Evolutionary conservation across 2,797 vertebrate genomes (phyloP).

Genomic region (Triplophysa bombifrons): DNA sequence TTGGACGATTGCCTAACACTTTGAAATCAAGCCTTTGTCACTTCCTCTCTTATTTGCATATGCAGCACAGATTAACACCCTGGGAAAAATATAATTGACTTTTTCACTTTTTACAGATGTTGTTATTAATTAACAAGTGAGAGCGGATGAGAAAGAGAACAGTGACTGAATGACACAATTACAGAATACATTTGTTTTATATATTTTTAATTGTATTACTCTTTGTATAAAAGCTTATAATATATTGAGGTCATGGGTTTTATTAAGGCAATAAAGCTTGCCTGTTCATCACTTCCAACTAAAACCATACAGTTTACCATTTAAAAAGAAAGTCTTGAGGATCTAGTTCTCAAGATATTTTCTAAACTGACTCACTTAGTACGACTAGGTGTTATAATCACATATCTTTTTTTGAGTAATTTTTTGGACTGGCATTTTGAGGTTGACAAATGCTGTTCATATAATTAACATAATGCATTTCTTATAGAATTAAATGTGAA

Average conservation of each 20-base stretch:
- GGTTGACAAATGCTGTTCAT: no score
- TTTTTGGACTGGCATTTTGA: no score
- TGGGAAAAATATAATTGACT: conserved; percentile 17
- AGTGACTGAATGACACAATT: conserved; percentile 9
- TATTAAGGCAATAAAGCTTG: not conserved
- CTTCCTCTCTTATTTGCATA: not conserved
- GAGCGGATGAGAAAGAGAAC: not conserved
- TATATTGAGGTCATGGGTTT: not conserved
- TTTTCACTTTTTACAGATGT: conserved; percentile 20
- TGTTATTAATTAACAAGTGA: conserved; percentile 33
- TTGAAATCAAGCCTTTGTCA: conserved; percentile 9
- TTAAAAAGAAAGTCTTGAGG: not conserved
- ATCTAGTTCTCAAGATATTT: no score
- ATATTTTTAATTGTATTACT: not conserved
- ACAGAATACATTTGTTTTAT: not conserved
- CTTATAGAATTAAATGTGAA: no score
- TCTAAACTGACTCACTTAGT: no score
- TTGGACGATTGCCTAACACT: conserved; percentile 24
- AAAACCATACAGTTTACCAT: not conserved
- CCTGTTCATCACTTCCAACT: not conserved
- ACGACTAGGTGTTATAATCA: no score
- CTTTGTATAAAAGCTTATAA: not conserved
- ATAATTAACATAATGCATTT: no score
- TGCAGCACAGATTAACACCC: conserved; percentile 30
- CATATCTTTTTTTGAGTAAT: no score